These are phyloP conservation scores for Pelodiscus sinensis DNA, from an alignment of 2,113 vertebrate species.

Conservation along the genomic window DNA sequence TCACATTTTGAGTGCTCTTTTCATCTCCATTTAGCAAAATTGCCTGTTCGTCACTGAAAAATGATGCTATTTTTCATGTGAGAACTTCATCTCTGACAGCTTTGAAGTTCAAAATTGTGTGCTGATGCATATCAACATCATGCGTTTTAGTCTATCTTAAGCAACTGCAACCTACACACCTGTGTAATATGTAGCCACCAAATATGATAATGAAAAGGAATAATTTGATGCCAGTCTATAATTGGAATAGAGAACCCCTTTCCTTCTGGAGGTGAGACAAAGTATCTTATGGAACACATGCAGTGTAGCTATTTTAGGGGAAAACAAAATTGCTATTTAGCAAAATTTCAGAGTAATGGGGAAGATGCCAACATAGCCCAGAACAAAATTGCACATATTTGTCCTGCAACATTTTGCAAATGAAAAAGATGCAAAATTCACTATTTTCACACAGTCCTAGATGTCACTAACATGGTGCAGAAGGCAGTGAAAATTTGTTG, in stretches of 20 bases:
- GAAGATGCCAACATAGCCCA: background rate
- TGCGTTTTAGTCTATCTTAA: background rate
- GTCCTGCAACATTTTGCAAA: background rate
- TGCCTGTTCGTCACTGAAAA: background rate
- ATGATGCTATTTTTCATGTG: accelerated
- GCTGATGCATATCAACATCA: accelerated
- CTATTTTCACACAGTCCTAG: background rate
- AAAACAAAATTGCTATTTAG: background rate
- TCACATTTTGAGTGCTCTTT: background rate
- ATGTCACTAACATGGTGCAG: background rate
- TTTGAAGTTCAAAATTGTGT: background rate
- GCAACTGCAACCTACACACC: background rate
- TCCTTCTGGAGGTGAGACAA: background rate
- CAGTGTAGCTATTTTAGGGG: background rate
- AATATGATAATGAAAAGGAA: background rate
- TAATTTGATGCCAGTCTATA: background rate
- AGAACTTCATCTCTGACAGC: background rate
- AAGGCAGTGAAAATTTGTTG: conserved; percentile 48
- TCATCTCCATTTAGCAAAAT: background rate
- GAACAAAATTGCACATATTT: background rate
- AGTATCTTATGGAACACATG: accelerated
- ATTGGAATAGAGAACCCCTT: background rate
- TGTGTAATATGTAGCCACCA: background rate
- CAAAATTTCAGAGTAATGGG: background rate
- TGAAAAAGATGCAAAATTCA: background rate